These are phyloP conservation scores for Hassar affinis DNA, from an alignment of 2,113 vertebrate genomes.

Conservation along the genomic window DNA sequence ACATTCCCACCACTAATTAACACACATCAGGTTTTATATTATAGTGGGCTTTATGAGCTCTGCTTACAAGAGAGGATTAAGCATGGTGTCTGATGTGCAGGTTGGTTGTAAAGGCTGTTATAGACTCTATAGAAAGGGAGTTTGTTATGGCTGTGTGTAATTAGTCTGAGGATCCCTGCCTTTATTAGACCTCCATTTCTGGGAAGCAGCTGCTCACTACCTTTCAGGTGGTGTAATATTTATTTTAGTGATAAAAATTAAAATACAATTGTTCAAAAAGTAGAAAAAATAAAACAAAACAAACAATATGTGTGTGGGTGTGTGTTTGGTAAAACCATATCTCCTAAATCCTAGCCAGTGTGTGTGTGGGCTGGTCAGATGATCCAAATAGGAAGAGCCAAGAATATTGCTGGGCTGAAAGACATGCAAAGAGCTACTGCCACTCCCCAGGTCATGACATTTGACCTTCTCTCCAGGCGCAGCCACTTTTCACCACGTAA, in stretches of 20 bases:
- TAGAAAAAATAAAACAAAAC: not conserved
- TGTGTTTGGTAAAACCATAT: slow-evolving; percentile 9
- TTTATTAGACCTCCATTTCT: not conserved
- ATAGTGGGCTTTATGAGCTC: not conserved
- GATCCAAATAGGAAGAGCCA: slow-evolving; percentile 46
- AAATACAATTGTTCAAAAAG: not conserved
- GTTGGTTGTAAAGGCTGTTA: slow-evolving; percentile 10
- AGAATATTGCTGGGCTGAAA: slow-evolving; percentile 30
- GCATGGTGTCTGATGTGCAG: not conserved
- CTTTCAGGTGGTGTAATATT: not conserved
- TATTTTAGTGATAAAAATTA: not conserved
- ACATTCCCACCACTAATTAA: slow-evolving; percentile 26
- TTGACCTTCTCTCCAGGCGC: slow-evolving; percentile 19
- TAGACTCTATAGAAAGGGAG: not conserved
- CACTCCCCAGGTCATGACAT: slow-evolving; percentile 31
- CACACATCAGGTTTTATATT: slow-evolving; percentile 7
- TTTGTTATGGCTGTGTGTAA: not conserved
- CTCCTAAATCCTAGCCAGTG: slow-evolving; percentile 26
- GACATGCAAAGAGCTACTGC: slow-evolving; percentile 41
- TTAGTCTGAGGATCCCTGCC: not conserved
- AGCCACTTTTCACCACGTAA: slow-evolving; percentile 19
- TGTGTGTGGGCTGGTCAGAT: slow-evolving; percentile 49
- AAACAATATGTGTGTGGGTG: not conserved
- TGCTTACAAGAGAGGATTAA: not conserved
- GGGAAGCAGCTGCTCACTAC: too few relatives aligned